These are phyloP conservation scores for Menidia beryllina DNA, from an alignment of 2,113 vertebrate species.

Conservation along the genomic window DNA sequence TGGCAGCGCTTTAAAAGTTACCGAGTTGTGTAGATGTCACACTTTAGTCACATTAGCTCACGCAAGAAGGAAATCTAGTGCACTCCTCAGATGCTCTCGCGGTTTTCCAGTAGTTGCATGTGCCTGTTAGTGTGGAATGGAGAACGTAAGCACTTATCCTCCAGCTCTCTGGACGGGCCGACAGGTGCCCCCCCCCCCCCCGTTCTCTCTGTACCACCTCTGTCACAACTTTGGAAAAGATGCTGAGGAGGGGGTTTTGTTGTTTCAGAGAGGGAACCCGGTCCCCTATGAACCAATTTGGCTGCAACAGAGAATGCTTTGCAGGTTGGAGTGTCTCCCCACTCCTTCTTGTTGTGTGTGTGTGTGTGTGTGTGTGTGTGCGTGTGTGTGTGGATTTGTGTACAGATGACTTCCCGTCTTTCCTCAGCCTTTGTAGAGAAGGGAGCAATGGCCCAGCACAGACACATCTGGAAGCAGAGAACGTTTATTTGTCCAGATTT, in stretches of 20 bases:
- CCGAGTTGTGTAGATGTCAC: slow-evolving; percentile 41
- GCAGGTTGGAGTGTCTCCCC: slow-evolving; percentile 77
- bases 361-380: background rate
- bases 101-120: slow-evolving; percentile 79
- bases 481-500: slow-evolving; percentile 76
- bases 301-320: slow-evolving; percentile 39
- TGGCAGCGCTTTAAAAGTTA: slow-evolving; percentile 72
- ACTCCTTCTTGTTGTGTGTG: slow-evolving; percentile 45
- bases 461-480: slow-evolving; percentile 46
- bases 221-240: background rate
- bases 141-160: slow-evolving; percentile 62
- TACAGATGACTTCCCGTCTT: slow-evolving; percentile 67
- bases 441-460: slow-evolving; percentile 61
- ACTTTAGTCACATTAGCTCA: slow-evolving; percentile 34
- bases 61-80: slow-evolving; percentile 81
- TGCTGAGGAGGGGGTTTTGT: background rate
- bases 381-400: slow-evolving; percentile 33
- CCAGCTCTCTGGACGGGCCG: slow-evolving; percentile 50
- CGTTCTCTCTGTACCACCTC: background rate
- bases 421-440: slow-evolving; percentile 65
- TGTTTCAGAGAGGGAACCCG: background rate
- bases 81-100: slow-evolving; percentile 80
- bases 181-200: slow-evolving; percentile 47
- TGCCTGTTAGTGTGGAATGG: slow-evolving; percentile 61
- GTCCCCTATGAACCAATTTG: no score